phyloP scores from a whole-genome alignment of 2,113 vertebrate species.

The Sardina pilchardus region DNA sequence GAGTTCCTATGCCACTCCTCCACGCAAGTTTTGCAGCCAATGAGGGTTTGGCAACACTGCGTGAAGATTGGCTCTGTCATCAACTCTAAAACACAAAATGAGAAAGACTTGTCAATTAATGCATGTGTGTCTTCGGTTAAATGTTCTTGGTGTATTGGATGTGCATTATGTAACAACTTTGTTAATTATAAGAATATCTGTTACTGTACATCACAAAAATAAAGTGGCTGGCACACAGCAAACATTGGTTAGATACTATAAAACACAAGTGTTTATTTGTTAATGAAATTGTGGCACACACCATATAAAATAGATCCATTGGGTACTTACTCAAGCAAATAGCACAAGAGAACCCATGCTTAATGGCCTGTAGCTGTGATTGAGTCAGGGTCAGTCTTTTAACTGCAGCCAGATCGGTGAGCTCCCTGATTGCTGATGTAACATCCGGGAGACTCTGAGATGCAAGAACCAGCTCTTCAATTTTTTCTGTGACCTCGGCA shows the following conservation, averaged over 20 bases:
- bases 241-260: too few species aligned
- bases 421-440: constrained; percentile 14
- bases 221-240: too few species aligned
- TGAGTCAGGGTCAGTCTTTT: constrained; percentile 19
- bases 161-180: too few species aligned
- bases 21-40: too few species aligned
- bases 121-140: too few species aligned
- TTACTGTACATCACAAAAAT: too few species aligned
- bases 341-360: constrained; percentile 4
- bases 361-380: constrained; percentile 6
- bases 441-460: constrained; percentile 1
- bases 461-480: constrained; percentile 3
- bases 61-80: too few species aligned
- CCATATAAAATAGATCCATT: background rate
- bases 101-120: too few species aligned
- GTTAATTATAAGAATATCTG: background rate
- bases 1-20: too few species aligned
- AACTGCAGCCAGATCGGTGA: background rate
- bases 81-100: too few species aligned
- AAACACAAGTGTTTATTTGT: background rate
- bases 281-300: background rate
- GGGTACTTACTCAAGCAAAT: background rate
- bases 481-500: constrained; percentile 3
- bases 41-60: too few species aligned
- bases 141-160: too few species aligned